Base-by-base conservation (phyloP, 2,888 invertebrate species). In the Barypeithes pellucidus region DNA sequence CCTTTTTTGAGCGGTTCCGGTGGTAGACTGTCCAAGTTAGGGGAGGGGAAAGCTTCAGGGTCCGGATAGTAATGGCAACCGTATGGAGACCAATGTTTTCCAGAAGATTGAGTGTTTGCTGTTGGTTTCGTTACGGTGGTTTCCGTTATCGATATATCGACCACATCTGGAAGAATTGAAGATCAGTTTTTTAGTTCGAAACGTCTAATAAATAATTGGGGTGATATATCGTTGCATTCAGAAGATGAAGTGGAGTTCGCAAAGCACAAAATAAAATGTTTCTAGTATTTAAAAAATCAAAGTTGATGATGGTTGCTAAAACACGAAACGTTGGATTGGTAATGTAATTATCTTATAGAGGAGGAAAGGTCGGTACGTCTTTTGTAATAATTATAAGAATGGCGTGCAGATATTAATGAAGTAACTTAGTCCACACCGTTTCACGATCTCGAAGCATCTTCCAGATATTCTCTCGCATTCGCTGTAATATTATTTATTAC, bases 61-160 rank as follows among this genome's bases (percentile, higher is more conserved):
- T 95, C 95, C 0, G 96, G 95, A 82, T 94, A 95, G 83, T 95
- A 95, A 82, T 96, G 96, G 79, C 96, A 96, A 0, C 96, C 96
- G 81, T 96, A 96, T 0, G 96, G 96, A 0, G 95, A 95, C 94
- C 95, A 95, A 76, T 91, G 88, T 75, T 81, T 80, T 8, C 66
- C 66, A 12, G 66, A 29, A 52, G 63, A 65, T 41, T 68, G 68
- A 9, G 29, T 47, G 22, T 18, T 62, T 16, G 20, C 7, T 12
- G 61, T 60, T 0, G 52, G 18, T 14, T 60, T 20, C 2, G 61
- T 39, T 41, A 41, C 24, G 16, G 29, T 45, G 16, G 75, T 60
- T 54, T 75, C 75, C 18, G 72, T 66, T 12, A 72, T 61, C 4
- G 75, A 50, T 14, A 75, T 67, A 50, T 77, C 78, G 7, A 73